Percentiles rank a stretch among this genome's conserved stretches.
These are phyloP conservation scores for Xestia rhomboidea DNA, from an alignment of 2,888 invertebrate species.

Conservation along the genomic window DNA sequence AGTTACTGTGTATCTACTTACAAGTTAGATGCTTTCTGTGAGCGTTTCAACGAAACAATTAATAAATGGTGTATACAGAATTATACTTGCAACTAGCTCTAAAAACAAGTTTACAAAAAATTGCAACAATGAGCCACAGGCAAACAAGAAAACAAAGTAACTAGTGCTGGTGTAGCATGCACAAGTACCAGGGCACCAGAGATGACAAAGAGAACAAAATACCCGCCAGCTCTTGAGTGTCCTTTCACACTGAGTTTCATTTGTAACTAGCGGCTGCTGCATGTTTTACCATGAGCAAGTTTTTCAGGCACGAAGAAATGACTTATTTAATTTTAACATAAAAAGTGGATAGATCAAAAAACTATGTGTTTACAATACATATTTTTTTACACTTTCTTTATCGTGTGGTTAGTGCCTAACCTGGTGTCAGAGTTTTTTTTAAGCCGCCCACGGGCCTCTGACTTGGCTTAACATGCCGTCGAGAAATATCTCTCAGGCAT, in stretches of 20 bases:
- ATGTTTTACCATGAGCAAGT: conserved; percentile 36
- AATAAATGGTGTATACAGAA: conserved; percentile 1
- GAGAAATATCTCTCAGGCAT: too few relatives aligned
- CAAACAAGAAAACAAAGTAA: conserved; percentile 74
- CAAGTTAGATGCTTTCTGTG: background rate
- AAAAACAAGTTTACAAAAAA: conserved; percentile 30
- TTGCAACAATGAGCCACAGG: conserved; percentile 60
- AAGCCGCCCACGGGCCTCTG: too few relatives aligned
- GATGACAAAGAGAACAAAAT: conserved; percentile 80
- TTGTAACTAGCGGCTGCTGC: conserved; percentile 64
- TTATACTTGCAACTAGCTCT: background rate
- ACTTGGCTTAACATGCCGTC: too few relatives aligned
- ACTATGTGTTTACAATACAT: background rate
- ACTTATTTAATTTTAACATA: background rate
- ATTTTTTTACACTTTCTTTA: too few relatives aligned
- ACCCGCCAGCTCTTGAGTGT: conserved; percentile 76
- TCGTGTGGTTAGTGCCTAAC: too few relatives aligned
- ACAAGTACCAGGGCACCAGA: conserved; percentile 78
- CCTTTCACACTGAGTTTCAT: conserved; percentile 75
- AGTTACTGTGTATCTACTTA: background rate
- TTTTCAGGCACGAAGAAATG: conserved; percentile 22
- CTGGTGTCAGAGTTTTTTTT: too few relatives aligned
- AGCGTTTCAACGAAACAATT: background rate
- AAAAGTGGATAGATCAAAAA: background rate
- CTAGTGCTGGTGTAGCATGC: conserved; percentile 65